These are phyloP conservation scores for Drosophila nigricruria DNA, from an alignment of 2,888 invertebrate genomes.

Conservation along the genomic window DNA sequence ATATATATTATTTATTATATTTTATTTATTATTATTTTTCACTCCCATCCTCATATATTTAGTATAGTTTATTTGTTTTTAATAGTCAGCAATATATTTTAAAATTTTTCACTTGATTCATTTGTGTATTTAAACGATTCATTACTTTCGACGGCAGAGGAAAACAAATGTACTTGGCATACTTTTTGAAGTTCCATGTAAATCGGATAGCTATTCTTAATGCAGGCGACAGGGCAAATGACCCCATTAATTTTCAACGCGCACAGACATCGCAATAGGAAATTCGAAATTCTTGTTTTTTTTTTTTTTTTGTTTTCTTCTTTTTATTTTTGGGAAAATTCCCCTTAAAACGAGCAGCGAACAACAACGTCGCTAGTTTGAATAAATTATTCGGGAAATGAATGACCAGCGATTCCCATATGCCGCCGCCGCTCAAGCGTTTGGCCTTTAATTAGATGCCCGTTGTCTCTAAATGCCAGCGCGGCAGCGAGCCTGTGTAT, in stretches of 20 bases:
- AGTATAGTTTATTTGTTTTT: background rate
- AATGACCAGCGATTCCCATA: conserved; percentile 46
- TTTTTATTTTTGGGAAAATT: conserved; percentile 23
- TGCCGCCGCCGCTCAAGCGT: conserved; percentile 27
- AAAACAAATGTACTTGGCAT: conserved; percentile 54
- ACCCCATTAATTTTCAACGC: conserved; percentile 72
- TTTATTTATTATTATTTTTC: background rate
- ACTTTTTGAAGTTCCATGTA: conserved; percentile 27
- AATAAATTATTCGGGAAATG: conserved; percentile 67
- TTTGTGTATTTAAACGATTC: conserved; percentile 6
- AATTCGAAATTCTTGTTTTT: conserved; percentile 21
- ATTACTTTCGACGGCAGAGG: background rate
- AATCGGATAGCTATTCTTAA: conserved; percentile 27
- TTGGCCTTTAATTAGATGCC: conserved; percentile 61
- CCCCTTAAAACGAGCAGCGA: conserved; percentile 23
- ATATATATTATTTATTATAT: background rate
- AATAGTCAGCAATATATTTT: background rate
- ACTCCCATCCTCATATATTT: background rate
- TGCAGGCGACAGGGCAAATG: conserved; percentile 63
- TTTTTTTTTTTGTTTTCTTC: conserved; percentile 9
- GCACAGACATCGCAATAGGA: conserved; percentile 15
- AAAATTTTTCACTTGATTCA: background rate
- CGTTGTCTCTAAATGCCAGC: conserved; percentile 45
- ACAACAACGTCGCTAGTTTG: conserved; percentile 36
- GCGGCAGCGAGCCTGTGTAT: conserved; percentile 36